Evolutionary conservation across 1,140 invertebrate species (phyloP), one percentile per base, ranked within the genome.

Genomic region (Platorchestia sp.): DNA sequence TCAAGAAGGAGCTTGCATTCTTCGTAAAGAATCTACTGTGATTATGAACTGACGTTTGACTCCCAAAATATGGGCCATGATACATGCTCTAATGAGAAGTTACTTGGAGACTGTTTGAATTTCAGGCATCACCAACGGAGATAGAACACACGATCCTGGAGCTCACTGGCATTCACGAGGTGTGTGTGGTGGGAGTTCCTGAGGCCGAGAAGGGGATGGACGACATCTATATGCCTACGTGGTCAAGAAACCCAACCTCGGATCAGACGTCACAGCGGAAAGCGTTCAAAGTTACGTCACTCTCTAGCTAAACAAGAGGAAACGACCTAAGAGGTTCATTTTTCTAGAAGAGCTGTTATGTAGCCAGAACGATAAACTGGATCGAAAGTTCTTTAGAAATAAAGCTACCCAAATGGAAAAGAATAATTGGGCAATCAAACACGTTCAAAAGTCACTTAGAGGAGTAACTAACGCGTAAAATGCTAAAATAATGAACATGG

Each of bases 201-300:
- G 40, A 14, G 36, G 45, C 45, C 7, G 44, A 44, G 3, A 93
- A 44, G 16, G 91, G 91, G 45, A 45, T 93, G 43, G 91, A 93
- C 91, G 41, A 3, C 91, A 93, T 93, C 45, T 93, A 93, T n/a
- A n/a, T 44, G 91, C 45, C 36, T 93, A 47, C 91, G 45, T 93
- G 45, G 45, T 45, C 6, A 45, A 45, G 43, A 45, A 45, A 45
- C 43, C 91, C 0, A 44, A 45, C 45, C 10, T 47, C 45, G 43
- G 5, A 40, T 19, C 45, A 0, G 36, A 42, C 45, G 44, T 93
- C 22, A 93, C 43, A 0, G 91, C 45, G 40, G 91, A 93, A 7
- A 6, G 40, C 19, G 40, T 93, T n/a, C 19, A 45, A 41, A 93
- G 40, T 93, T 47, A 93, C 91, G 91, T 93, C 14, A 45, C 45